Evolutionary conservation across 2,888 invertebrate genomes (phyloP), one percentile per base, ranked within the genome.

Genomic region (Acholoe squamosa): DNA sequence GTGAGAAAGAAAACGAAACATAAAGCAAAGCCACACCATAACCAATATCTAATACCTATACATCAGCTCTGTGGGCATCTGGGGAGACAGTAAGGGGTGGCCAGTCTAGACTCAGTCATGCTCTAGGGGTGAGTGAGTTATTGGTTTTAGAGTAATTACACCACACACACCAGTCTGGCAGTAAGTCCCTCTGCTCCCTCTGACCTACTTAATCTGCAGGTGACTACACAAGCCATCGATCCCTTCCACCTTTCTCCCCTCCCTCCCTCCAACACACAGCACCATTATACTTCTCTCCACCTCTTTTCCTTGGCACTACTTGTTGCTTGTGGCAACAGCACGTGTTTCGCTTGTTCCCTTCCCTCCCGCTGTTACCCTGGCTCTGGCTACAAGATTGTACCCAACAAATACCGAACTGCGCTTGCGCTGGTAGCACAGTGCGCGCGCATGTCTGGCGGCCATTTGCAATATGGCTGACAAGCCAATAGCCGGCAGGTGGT

Each of bases 281-380:
- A 10, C 43, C 43, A 43, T 43, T 43, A 7, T 43, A 43, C 43
- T 43, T 43, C 43, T 10, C 43, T 43, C 43, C 43, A 43, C 43
- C 43, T 43, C 61, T 61, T n/a, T 61, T 61, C 61, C 61, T 61
- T n/a, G 61, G 61, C 14, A 19, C 3, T 14, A 71, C 71, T 71
- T 71, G 71, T 71, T 71, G 71, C 71, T 71, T 28, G 25, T 28
- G 31, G 71, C 71, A 71, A 71, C 71, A 25, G 71, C 71, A 71
- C 25, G 71, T 71, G 71, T 28, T 71, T 28, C 28, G 71, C 71
- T 71, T 25, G 71, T 71, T 28, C 31, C 71, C 71, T 14, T 3
- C 71, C 71, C 25, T 14, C 71, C 71, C 25, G 71, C 31, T 28
- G 71, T 28, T 71, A 71, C n/a, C 3, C 61, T n/a, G 19, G 10